Conservation (phyloP, 2,113 vertebrate genomes). For the Rhea pennata region DNA sequence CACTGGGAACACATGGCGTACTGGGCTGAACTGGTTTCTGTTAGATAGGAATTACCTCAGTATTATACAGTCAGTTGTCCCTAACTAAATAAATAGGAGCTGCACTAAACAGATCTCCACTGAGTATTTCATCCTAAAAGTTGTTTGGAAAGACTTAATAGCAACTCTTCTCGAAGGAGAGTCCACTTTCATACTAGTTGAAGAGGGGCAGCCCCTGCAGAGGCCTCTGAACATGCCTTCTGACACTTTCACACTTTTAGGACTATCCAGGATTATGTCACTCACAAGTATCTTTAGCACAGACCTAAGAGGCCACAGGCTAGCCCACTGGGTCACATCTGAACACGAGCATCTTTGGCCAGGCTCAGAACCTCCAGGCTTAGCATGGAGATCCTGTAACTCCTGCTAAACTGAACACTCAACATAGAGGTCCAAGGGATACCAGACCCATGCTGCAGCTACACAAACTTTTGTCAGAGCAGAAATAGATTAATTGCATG, state of each 20-base stretch:
- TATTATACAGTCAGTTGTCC: not conserved
- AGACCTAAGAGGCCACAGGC: not conserved
- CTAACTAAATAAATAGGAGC: not conserved
- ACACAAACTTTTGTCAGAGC: not conserved
- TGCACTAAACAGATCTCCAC: not conserved
- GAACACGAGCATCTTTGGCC: no score
- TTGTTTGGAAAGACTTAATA: not conserved
- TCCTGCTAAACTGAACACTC: not conserved
- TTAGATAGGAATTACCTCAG: not conserved
- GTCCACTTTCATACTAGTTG: no score
- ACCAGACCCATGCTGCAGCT: not conserved
- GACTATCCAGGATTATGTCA: not conserved
- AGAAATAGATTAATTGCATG: accelerated
- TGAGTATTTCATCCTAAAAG: no score
- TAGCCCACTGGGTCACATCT: no score
- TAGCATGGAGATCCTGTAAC: not conserved
- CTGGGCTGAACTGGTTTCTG: not conserved
- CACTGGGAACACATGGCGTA: no score
- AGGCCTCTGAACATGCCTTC: not conserved
- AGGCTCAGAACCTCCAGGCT: not conserved
- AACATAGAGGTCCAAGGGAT: not conserved
- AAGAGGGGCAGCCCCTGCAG: not conserved
- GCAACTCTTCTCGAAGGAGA: not conserved
- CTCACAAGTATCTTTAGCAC: not conserved
- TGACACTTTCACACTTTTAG: not conserved